Evolutionary conservation across 1,140 invertebrate species (phyloP), one percentile per base, ranked within the genome.

Genomic region (Hestina assimilis): DNA sequence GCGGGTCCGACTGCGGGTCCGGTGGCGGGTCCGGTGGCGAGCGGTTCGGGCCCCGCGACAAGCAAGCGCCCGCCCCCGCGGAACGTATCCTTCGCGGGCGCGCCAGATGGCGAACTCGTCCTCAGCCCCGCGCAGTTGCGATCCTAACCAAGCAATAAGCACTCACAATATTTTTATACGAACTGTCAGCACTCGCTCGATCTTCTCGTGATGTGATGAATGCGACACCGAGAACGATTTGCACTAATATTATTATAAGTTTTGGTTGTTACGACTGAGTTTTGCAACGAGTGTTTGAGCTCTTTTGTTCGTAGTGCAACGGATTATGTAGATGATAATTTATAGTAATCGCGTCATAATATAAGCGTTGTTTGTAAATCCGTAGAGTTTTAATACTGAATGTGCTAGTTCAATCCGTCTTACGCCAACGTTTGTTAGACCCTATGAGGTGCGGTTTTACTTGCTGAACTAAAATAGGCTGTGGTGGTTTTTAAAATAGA

Each of bases 21-120:
- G 33, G 17, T 17, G 14, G 33, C 33, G 26, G n/a, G n/a, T n/a
- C n/a, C n/a, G n/a, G 38, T 12, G 14, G 4, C 26, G 12, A 14
- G 33, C 4, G 12, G 31, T 4, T 11, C 29, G 11, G 19, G 51
- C n/a, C 46, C 20, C 29, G 28, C 35, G 51, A 14, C 57, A 14
- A 31, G 45, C 15, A 63, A 69, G 4, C 69, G 79, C 4, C 82
- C 82, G n/a, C 82, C 80, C 0, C 84, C 82, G 0, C 68, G 84
- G 11, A 85, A 79, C 64, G 84, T 87, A n/a, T 87, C 84, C 28
- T 87, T 87, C 70, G 84, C 84, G 35, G 75, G 75, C 45, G 74
- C 69, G 11, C 69, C 78, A 33, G 79, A 84, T 55, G 82, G 84
- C 50, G 84, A 87, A 43, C 79, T 87, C 14, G 80, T 87, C 4